phyloP scores from a whole-genome alignment of 2,797 vertebrate genomes.

The Notolepis coatsorum region DNA sequence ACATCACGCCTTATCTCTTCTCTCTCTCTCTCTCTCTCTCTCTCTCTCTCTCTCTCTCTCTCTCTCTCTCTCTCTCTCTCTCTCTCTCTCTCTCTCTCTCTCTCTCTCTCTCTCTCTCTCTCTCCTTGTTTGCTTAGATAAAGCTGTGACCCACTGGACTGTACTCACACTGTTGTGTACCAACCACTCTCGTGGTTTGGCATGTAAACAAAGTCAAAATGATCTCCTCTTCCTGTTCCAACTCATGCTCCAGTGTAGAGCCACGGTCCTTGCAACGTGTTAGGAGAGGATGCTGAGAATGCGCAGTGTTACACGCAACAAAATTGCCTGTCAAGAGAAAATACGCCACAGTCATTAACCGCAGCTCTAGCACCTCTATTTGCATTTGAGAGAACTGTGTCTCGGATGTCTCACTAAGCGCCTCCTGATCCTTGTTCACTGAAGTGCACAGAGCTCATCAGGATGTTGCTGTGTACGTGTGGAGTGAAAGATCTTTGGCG shows the following conservation, averaged over 20 bases:
- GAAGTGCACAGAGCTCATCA: conserved; percentile 16
- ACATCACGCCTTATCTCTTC: conserved; percentile 4
- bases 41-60: too few species aligned
- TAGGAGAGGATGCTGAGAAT: neutral
- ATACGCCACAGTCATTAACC: conserved; percentile 4
- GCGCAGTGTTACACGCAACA: conserved; percentile 7
- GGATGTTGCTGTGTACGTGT: conserved; percentile 9
- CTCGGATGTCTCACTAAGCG: conserved; percentile 2
- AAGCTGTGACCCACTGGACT: neutral
- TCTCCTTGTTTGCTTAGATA: neutral
- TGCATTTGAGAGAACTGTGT: conserved; percentile 16
- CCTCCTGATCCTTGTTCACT: conserved; percentile 30
- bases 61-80: too few species aligned
- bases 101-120: too few species aligned
- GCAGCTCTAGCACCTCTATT: conserved; percentile 13
- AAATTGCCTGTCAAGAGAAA: conserved; percentile 36
- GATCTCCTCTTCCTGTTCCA: neutral
- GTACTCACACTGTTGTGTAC: neutral
- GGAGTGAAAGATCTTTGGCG: too few species aligned
- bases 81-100: too few species aligned
- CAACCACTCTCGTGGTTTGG: conserved; percentile 3
- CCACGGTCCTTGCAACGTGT: neutral
- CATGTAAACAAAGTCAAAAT: neutral
- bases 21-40: too few species aligned
- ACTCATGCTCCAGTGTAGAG: conserved; percentile 22